Evolutionary conservation across 35 echinoderm and acorn worm species (phyloP).

Genomic region (Ophioderma brevispina): DNA sequence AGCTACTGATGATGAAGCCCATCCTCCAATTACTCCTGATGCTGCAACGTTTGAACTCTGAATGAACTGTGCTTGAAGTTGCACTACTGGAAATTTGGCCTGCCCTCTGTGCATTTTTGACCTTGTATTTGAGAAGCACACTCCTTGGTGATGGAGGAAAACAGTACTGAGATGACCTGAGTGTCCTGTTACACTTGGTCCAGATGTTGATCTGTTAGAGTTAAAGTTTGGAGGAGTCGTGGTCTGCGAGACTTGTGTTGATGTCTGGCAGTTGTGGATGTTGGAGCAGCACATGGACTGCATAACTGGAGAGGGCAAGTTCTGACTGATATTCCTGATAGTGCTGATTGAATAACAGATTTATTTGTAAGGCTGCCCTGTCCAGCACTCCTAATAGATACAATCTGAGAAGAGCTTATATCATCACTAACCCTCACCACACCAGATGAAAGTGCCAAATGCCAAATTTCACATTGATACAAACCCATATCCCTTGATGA

Average conservation of each 20-base stretch:
- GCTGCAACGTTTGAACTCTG: not conserved
- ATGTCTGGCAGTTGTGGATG: not conserved
- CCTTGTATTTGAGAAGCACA: not conserved
- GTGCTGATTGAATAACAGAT: not conserved
- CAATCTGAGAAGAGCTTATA: not conserved
- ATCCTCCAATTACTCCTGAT: not conserved
- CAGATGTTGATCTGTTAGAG: not conserved
- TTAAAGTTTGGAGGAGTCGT: not conserved
- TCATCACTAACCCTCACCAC: not conserved
- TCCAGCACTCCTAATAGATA: not conserved
- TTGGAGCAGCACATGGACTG: not conserved
- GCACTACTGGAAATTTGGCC: not conserved
- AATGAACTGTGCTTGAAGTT: not conserved
- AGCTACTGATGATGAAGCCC: not conserved
- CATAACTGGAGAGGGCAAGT: not conserved
- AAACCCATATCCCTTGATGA: slow-evolving; percentile 85
- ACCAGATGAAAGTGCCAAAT: not conserved
- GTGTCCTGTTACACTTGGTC: not conserved
- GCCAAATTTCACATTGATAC: slow-evolving; percentile 49
- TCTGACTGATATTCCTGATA: not conserved
- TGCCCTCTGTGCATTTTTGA: not conserved
- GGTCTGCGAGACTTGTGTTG: not conserved
- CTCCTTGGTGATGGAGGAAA: slow-evolving; percentile 7
- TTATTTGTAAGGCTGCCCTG: not conserved
- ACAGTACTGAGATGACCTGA: not conserved